Evolutionary conservation across 2,113 vertebrate species (phyloP), one percentile per base, ranked within the genome.

Genomic region (Nesoenas mayeri): DNA sequence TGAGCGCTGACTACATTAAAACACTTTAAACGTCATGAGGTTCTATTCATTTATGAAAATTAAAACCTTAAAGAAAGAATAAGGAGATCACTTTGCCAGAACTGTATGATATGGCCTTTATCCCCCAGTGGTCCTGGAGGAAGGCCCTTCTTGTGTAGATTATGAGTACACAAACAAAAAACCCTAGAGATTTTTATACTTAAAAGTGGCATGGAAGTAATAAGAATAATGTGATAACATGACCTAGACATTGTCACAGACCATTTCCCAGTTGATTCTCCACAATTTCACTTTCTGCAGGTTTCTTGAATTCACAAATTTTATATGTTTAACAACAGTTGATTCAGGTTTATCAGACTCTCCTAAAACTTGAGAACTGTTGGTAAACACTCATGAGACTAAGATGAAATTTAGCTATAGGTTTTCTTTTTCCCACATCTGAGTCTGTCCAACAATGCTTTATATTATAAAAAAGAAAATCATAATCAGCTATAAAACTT

Each of bases 171-270:
- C 12, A 82, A 51, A 22, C 8, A 78, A 78, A 84, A 61, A 1
- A 0, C 0, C 6, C 3, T 69, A 31, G 15, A 71, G 5, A 21
- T 26, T 31, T 74, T 17, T 28, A 38, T 11, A 4, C 84, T 58
- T 54, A 58, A 40, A 66, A 54, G 11, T 66, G 17, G 11, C 6
- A 50, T 54, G 8, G 2, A 56, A 74, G 7, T 44, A 85, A 29
- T 44, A 85, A 48, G 12, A 53, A 50, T 17, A 38, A 29, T 44
- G 36, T 66, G 15, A 62, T 26, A 91, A 65, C 4, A 25, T 16
- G 6, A 9, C 3, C 40, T 48, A 54, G 15, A 25, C 32, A 72
- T 2, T 12, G 18, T 7, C 12, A 60, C 1, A 65, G 34, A 38
- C 5, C 2, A 9, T 42, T 61, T 60, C 34, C 34, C 7, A 13